phyloP scores from a whole-genome alignment of 1,140 invertebrate species.

The Orchesella cincta region DNA sequence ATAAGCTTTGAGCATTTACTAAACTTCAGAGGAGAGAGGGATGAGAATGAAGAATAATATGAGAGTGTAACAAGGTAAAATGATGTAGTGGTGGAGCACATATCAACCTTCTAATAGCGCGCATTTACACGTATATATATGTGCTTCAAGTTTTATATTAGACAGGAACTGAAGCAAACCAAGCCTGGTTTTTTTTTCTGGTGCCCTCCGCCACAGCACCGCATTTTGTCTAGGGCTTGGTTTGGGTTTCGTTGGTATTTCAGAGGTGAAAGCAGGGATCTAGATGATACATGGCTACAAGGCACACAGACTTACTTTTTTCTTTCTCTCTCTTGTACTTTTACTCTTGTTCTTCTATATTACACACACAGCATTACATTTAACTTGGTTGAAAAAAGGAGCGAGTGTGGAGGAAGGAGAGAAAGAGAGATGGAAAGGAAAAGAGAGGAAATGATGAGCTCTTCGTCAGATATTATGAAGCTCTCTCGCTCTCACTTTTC shows the following conservation, averaged over 20 bases:
- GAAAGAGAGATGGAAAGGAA: background rate
- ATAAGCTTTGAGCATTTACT: slow-evolving; percentile 7
- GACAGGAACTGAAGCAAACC: too few species aligned
- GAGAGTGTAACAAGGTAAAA: background rate
- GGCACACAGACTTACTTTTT: background rate
- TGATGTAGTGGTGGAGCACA: background rate
- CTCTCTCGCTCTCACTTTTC: background rate
- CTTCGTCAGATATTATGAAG: background rate
- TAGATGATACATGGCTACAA: slow-evolving; percentile 21
- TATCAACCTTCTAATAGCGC: too few species aligned
- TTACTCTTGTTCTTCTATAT: background rate
- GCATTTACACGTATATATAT: too few species aligned
- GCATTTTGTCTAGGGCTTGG: background rate
- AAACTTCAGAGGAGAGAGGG: background rate
- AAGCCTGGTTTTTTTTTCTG: too few species aligned
- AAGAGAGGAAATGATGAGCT: slow-evolving; percentile 14
- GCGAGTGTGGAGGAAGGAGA: background rate
- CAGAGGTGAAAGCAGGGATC: slow-evolving; percentile 16
- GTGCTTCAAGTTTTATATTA: too few species aligned
- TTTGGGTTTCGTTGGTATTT: background rate
- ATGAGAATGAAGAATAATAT: background rate
- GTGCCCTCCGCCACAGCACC: background rate
- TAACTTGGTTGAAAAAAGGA: background rate
- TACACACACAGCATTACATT: background rate
- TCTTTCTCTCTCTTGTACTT: background rate